A percentile compares a stretch with the other conserved stretches of the same genome.
Conservation (phyloP, 2,797 vertebrate genomes). For the Columba guinea region DNA sequence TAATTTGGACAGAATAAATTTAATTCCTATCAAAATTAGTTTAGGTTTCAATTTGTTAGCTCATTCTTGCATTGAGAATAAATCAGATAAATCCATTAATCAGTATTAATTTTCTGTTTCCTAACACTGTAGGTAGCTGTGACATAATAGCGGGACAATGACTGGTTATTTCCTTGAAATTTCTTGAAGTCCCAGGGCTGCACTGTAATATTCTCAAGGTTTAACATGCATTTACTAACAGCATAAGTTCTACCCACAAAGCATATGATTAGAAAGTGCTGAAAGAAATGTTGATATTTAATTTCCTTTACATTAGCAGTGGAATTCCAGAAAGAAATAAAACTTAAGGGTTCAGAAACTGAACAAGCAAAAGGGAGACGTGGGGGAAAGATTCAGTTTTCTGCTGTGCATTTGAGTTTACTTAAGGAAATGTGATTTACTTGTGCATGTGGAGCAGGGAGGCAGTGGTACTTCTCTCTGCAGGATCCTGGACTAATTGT, state of each 20-base stretch:
- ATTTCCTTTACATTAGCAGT: constrained; percentile 61
- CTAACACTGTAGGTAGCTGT: neutral
- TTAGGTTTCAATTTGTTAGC: neutral
- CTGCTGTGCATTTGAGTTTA: neutral
- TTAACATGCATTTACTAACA: constrained; percentile 17
- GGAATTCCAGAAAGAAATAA: constrained; percentile 45
- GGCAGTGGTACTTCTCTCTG: neutral
- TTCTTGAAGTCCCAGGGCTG: constrained; percentile 21
- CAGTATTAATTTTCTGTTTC: neutral
- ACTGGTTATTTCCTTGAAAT: constrained; percentile 13
- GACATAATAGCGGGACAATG: neutral
- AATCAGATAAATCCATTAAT: neutral
- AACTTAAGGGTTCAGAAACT: constrained; percentile 1
- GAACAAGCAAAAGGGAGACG: neutral
- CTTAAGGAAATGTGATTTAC: neutral
- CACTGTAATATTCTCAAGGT: neutral
- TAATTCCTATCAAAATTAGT: neutral
- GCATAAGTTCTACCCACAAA: constrained; percentile 19
- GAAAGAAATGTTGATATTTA: constrained; percentile 67
- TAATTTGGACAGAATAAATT: neutral
- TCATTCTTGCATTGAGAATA: neutral
- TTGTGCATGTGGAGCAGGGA: neutral
- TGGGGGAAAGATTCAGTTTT: neutral
- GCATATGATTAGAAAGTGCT: constrained; percentile 58
- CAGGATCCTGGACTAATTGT: neutral